These are phyloP conservation scores for Halocynthia aurantium DNA, from an alignment of 23 tunicate species.

Conservation along the genomic window DNA sequence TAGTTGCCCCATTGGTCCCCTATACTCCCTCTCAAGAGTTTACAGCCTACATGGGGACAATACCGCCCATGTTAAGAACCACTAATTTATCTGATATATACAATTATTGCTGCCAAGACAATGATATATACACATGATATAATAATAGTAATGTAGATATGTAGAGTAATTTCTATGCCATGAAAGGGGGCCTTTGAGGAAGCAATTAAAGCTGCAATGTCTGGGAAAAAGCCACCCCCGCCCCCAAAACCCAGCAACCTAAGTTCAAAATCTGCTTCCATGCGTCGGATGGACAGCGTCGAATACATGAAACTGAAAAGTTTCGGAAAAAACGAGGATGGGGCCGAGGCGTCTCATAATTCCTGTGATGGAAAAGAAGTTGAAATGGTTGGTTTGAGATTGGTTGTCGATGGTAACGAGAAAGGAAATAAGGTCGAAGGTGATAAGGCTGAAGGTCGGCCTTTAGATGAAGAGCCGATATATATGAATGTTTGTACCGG, in stretches of 20 bases:
- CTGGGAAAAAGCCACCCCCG: conserved; percentile 8
- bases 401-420: conserved; percentile 15
- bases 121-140: no score
- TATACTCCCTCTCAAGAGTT: no score
- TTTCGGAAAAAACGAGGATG: background rate
- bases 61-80: no score
- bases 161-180: no score
- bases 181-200: conserved; percentile 5
- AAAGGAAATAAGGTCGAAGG: conserved; percentile 5
- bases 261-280: background rate
- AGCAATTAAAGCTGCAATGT: conserved; percentile 19
- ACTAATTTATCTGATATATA: no score
- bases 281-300: conserved; percentile 66
- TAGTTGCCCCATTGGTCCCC: no score
- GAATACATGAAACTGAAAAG: conserved; percentile 46
- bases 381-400: conserved; percentile 26
- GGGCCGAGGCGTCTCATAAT: background rate
- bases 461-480: conserved; percentile 4
- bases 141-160: no score
- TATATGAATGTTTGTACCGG: conserved; percentile 10
- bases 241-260: conserved; percentile 3
- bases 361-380: background rate
- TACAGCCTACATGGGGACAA: no score
- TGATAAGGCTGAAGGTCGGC: background rate
- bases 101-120: no score